Conservation (phyloP, 2,797 vertebrate genomes). For the Numenius phaeopus region DNA sequence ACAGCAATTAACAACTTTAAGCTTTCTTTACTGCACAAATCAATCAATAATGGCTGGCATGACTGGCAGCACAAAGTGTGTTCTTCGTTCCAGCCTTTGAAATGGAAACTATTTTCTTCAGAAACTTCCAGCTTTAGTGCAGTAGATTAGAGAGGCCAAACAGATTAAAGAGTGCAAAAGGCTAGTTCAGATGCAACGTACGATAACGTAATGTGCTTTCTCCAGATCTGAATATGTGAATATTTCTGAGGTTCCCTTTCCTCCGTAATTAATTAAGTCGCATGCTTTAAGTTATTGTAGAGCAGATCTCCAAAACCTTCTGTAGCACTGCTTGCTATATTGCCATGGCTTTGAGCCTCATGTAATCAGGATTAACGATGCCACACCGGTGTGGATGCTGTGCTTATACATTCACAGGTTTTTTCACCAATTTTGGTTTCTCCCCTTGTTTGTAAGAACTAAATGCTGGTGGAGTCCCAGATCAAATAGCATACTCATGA, state of each 20-base stretch:
- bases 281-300: too few species aligned
- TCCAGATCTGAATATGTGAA: background rate
- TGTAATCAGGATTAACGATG: background rate
- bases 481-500: background rate
- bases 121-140: slow-evolving; percentile 9
- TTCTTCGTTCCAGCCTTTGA: slow-evolving; percentile 33
- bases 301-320: too few species aligned
- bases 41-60: slow-evolving; percentile 61
- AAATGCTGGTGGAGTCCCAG: background rate
- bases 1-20: slow-evolving; percentile 61
- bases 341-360: background rate
- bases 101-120: slow-evolving; percentile 25
- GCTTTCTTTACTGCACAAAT: slow-evolving; percentile 46
- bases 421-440: background rate
- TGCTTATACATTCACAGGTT: background rate
- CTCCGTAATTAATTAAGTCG: too few species aligned
- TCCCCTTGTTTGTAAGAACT: background rate
- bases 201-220: slow-evolving; percentile 5
- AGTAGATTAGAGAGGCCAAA: slow-evolving; percentile 3
- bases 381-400: background rate
- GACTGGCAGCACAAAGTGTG: slow-evolving; percentile 35
- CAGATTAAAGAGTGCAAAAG: slow-evolving; percentile 15
- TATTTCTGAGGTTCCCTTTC: too few species aligned
- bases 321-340: background rate
- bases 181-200: background rate